phyloP scores from a whole-genome alignment of 2,888 invertebrate species.

The Unio pictorum region DNA sequence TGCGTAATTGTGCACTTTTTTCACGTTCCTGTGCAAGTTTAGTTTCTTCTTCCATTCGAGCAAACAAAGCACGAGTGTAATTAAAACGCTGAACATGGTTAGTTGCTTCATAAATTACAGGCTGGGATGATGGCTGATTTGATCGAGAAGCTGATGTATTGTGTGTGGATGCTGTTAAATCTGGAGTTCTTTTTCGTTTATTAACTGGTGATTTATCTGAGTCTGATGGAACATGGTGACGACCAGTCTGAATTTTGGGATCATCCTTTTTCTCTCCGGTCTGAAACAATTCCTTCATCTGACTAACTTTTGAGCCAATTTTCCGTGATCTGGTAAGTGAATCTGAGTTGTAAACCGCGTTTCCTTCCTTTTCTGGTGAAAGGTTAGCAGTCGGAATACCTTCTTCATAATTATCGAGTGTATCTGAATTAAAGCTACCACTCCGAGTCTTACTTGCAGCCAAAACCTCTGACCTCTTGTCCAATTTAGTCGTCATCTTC shows the following conservation, averaged over 20 bases:
- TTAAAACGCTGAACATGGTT: conserved; percentile 68
- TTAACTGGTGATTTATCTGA: not conserved
- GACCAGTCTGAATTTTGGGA: conserved; percentile 22
- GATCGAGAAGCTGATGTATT: not conserved
- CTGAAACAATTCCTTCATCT: conserved; percentile 64
- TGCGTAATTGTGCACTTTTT: conserved; percentile 12
- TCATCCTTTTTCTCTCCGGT: conserved; percentile 17
- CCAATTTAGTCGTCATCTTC: conserved; percentile 6
- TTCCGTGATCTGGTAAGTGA: conserved; percentile 15
- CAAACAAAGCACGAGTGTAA: conserved; percentile 67
- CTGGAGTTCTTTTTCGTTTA: conserved; percentile 12
- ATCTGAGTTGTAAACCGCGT: conserved; percentile 16
- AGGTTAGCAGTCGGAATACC: conserved; percentile 21
- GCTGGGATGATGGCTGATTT: conserved; percentile 1
- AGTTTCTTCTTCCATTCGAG: conserved; percentile 66
- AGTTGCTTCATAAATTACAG: conserved; percentile 39
- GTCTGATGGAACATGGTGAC: not conserved
- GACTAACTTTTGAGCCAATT: conserved; percentile 31
- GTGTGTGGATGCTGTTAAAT: conserved; percentile 4
- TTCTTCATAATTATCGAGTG: conserved; percentile 12
- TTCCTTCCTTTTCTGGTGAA: conserved; percentile 8
- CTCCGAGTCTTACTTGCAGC: conserved; percentile 47
- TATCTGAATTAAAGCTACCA: conserved; percentile 37
- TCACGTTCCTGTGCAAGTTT: conserved; percentile 34
- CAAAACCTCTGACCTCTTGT: conserved; percentile 37